Evolutionary conservation across 2,113 vertebrate genomes (phyloP).

Genomic region (Halichoeres trimaculatus): DNA sequence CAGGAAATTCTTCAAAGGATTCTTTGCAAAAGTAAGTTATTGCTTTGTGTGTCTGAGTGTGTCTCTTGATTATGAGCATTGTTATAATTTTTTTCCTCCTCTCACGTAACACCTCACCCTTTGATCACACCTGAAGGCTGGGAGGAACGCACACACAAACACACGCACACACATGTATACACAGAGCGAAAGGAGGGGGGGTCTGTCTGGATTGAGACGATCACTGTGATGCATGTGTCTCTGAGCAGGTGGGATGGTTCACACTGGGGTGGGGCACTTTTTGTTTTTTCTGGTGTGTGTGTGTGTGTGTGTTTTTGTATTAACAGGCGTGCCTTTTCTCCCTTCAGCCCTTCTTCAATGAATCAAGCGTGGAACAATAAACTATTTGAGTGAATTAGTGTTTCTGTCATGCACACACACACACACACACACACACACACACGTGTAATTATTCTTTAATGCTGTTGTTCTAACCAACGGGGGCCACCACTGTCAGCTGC

Average conservation of each 20-base stretch:
- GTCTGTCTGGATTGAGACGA: constrained; percentile 28
- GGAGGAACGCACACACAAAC: constrained; percentile 30
- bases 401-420: constrained; percentile 38
- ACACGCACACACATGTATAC: constrained; percentile 28
- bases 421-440: constrained; percentile 1
- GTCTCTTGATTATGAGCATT: constrained; percentile 39
- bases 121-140: constrained; percentile 55
- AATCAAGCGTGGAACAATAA: constrained; percentile 54
- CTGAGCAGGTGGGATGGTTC: constrained; percentile 51
- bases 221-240: constrained; percentile 65
- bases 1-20: constrained; percentile 99
- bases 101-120: constrained; percentile 70
- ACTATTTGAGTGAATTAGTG: constrained; percentile 48
- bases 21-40: constrained; percentile 99
- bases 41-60: constrained; percentile 79
- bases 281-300: constrained; percentile 11
- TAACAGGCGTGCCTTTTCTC: constrained; percentile 64
- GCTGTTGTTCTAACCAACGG: constrained; percentile 47
- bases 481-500: constrained; percentile 46
- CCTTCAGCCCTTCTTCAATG: constrained; percentile 51
- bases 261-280: constrained; percentile 51
- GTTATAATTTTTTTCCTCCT: constrained; percentile 34
- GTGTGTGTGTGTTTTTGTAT: constrained; percentile 35
- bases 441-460: constrained; percentile 4
- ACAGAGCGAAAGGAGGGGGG: background rate